phyloP scores from a whole-genome alignment of 1,140 invertebrate genomes.

The Epicauta chinensis region DNA sequence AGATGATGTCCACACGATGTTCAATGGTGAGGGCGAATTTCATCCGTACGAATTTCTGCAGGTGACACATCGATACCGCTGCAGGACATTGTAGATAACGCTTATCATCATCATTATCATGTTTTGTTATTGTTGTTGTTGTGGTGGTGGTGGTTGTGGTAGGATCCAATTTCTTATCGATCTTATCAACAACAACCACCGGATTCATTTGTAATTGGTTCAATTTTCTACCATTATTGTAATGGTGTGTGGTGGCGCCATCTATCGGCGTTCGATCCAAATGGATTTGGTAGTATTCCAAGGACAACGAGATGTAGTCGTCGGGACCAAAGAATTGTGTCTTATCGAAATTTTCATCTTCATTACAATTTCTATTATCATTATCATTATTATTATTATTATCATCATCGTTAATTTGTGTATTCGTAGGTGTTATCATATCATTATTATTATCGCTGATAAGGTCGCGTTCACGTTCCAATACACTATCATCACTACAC shows the following conservation, averaged over 20 bases:
- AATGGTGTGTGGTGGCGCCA: neutral
- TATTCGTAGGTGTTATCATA: too few relatives aligned
- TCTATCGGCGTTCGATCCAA: constrained; percentile 26
- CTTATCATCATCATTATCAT: constrained; percentile 24
- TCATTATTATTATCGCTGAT: constrained; percentile 19
- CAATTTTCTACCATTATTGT: neutral
- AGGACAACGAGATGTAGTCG: constrained; percentile 82
- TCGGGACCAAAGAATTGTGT: constrained; percentile 57
- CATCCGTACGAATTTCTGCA: constrained; percentile 67
- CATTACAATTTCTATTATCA: too few relatives aligned
- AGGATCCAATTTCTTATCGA: neutral
- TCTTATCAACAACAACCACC: neutral
- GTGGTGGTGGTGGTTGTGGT: neutral
- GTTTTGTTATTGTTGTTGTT: neutral
- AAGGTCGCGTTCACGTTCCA: constrained; percentile 32
- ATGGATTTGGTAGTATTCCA: constrained; percentile 54
- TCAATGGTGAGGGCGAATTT: constrained; percentile 56
- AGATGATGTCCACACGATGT: constrained; percentile 57
- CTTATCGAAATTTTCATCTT: constrained; percentile 14
- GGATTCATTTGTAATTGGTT: neutral
- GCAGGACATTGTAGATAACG: constrained; percentile 66
- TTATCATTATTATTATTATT: too few relatives aligned
- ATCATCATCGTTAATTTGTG: too few relatives aligned
- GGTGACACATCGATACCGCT: constrained; percentile 57
- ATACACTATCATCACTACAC: constrained; percentile 39